Evolutionary conservation across 2,888 invertebrate genomes (phyloP), one percentile per base, ranked within the genome.

Genomic region (Pandemis cinnamomeana): DNA sequence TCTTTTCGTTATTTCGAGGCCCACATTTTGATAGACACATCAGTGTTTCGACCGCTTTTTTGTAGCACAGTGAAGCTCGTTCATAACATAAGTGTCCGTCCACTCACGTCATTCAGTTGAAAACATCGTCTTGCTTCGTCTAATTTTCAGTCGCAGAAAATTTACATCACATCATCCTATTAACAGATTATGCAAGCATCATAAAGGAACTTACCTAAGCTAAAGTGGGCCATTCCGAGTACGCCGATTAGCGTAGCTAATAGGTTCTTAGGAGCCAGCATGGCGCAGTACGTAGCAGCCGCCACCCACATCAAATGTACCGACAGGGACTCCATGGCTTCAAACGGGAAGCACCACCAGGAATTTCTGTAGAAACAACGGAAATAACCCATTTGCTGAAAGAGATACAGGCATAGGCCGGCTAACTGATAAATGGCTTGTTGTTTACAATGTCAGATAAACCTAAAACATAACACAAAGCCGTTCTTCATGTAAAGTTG

Each of bases 221-320:
- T 98, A 86, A 98, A 98, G 91, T 98, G 98, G 2, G 98, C 96
- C 95, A 98, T 98, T 79, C 97, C 98, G 63, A 98, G 94, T 0
- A 98, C 96, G 20, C 98, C 98, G 83, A 98, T 98, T 71, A 98
- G 94, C 0, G 98, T 98, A 6, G 98, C 98, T 72, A 98, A 91
- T 78, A 98, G 92, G 82, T 96, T 97, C 86, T 97, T 96, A 0
- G 98, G 98, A 0, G 98, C 97, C 80, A 98, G 90, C 87, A 97
- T 95, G 13, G 97, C 97, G 83, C 97, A 98, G 87, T 98, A 98
- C 0, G 98, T 97, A 7, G 98, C 97, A 0, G 98, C 98, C 53
- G 98, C 97, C 15, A 98, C 97, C 97, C 98, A 98, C 97, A 98
- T 97, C 78, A 98, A 91, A 84, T 98, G 97, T 41, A 97, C 97